Conservation (phyloP, 2,888 invertebrate genomes). For the Ectemnius continuus region DNA sequence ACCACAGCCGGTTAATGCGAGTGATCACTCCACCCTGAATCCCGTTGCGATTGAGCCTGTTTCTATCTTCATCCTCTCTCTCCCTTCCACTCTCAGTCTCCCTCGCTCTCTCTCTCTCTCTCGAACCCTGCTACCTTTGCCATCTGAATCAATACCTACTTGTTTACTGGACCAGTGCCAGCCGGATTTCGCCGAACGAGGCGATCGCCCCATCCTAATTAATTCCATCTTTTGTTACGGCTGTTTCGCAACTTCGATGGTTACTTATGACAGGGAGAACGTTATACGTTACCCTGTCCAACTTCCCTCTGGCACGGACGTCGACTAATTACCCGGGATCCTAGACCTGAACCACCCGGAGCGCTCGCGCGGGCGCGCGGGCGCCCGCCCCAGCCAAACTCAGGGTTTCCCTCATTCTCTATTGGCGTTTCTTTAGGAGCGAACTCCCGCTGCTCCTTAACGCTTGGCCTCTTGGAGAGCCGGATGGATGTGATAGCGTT, state of each 20-base stretch:
- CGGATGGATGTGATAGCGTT: not conserved
- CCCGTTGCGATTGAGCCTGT: not conserved
- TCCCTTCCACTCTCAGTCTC: constrained; percentile 16
- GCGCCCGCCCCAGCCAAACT: constrained; percentile 13
- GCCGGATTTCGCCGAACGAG: constrained; percentile 67
- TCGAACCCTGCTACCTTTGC: constrained; percentile 51
- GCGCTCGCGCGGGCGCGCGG: no score
- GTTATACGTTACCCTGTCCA: constrained; percentile 38
- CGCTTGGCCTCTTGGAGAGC: constrained; percentile 15
- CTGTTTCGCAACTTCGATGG: constrained; percentile 56
- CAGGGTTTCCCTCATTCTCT: not conserved
- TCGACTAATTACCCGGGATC: constrained; percentile 54
- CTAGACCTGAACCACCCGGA: not conserved
- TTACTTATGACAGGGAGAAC: constrained; percentile 45
- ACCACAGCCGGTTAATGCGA: constrained; percentile 69
- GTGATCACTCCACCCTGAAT: constrained; percentile 48
- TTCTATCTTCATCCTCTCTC: constrained; percentile 34
- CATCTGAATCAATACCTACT: constrained; percentile 74
- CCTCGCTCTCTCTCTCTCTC: constrained; percentile 28
- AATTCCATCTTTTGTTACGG: constrained; percentile 70
- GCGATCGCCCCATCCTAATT: constrained; percentile 68
- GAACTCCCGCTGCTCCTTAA: constrained; percentile 3
- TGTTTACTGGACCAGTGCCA: constrained; percentile 74
- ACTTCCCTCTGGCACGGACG: constrained; percentile 40
- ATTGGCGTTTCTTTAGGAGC: not conserved